Evolutionary conservation across 53 echinoderm and acorn worm genomes (phyloP).

Genomic region (Arbacia lixula): DNA sequence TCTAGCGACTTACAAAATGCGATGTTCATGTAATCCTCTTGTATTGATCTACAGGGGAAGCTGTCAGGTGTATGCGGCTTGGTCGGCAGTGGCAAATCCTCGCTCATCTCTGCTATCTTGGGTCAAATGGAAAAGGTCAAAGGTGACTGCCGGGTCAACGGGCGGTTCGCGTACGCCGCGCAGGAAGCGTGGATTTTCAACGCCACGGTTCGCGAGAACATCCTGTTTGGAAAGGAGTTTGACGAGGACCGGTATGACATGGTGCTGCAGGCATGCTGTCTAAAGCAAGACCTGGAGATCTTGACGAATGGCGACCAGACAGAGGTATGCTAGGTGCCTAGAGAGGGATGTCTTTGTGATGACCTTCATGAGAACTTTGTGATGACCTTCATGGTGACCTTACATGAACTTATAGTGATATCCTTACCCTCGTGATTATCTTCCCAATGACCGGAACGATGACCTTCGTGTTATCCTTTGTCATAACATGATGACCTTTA

Average conservation of each 20-base stretch:
- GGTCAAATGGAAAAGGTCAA: constrained; percentile 81
- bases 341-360: neutral
- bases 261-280: constrained; percentile 75
- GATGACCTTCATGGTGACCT: no score
- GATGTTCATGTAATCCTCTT: no score
- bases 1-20: no score
- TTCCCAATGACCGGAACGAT: no score
- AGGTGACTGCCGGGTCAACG: constrained; percentile 70
- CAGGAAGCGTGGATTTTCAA: constrained; percentile 97
- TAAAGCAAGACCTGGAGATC: constrained; percentile 87
- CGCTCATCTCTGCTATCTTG: constrained; percentile 84
- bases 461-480: no score
- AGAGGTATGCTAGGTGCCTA: constrained; percentile 63
- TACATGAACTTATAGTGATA: no score
- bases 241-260: constrained; percentile 76
- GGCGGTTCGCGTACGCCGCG: constrained; percentile 81
- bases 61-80: constrained; percentile 84
- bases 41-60: constrained; percentile 72
- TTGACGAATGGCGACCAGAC: constrained; percentile 88
- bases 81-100: constrained; percentile 93
- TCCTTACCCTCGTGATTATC: no score
- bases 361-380: no score
- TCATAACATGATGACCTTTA: no score
- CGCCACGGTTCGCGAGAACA: constrained; percentile 83
- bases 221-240: constrained; percentile 76